phyloP scores from a whole-genome alignment of 30 jellyfish, hydroid and myxozoan genomes.

The Hydractinia echinata region DNA sequence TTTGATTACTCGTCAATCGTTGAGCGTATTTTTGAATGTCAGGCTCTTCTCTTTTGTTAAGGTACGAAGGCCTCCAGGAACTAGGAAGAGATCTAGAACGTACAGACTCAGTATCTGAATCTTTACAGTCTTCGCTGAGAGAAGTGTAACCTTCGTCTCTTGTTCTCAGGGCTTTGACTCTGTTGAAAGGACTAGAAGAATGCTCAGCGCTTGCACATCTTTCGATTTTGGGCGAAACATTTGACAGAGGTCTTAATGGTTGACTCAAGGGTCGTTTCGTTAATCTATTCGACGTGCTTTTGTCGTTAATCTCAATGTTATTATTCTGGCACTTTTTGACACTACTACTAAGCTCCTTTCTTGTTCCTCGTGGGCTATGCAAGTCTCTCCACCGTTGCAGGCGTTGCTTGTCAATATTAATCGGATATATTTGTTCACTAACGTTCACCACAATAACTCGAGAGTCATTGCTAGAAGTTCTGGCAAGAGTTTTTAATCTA shows the following conservation, averaged over 20 bases:
- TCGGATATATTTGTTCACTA: slow-evolving; percentile 16
- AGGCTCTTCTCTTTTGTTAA: background rate
- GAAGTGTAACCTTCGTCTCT: slow-evolving; percentile 43
- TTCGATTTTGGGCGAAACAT: slow-evolving; percentile 16
- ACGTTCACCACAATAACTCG: slow-evolving; percentile 37
- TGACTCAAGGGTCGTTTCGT: slow-evolving; percentile 30
- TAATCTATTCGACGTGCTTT: background rate
- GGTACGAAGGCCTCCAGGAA: slow-evolving; percentile 33
- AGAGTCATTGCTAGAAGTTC: slow-evolving; percentile 32
- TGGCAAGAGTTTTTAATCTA: background rate
- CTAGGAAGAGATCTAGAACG: slow-evolving; percentile 47
- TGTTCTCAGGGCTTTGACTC: background rate
- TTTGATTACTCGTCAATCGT: slow-evolving; percentile 9
- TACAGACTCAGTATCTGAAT: slow-evolving; percentile 26
- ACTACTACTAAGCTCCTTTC: background rate
- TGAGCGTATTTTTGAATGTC: slow-evolving; percentile 21
- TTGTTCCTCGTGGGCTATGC: slow-evolving; percentile 29
- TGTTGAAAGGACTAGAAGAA: slow-evolving; percentile 6
- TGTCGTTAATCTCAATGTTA: background rate
- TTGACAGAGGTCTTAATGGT: slow-evolving; percentile 7
- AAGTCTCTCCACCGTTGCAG: slow-evolving; percentile 27
- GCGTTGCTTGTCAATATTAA: slow-evolving; percentile 13
- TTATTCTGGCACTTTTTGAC: background rate
- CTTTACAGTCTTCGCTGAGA: slow-evolving; percentile 30
- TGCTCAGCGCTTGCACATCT: slow-evolving; percentile 28